Percentiles rank a stretch among this genome's conserved stretches.
Evolutionary conservation across 2,888 invertebrate genomes (phyloP).

Genomic region (Hyppa rectilinea): DNA sequence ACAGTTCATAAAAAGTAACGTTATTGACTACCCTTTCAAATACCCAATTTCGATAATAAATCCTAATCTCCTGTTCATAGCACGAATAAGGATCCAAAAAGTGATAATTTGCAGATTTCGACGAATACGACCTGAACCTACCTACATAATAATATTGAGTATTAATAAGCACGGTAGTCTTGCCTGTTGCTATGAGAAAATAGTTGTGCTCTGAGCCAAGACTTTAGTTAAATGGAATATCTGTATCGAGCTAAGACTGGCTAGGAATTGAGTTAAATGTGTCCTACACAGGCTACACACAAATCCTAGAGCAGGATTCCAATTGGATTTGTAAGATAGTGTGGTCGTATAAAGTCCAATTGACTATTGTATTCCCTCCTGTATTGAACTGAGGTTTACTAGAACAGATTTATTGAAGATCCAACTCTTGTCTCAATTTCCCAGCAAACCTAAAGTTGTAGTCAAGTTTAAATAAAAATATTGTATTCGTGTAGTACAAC

Average conservation of each 20-base stretch:
- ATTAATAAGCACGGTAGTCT: too few relatives aligned
- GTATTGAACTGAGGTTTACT: slow-evolving; percentile 7
- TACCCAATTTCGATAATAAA: too few relatives aligned
- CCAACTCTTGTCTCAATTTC: background rate
- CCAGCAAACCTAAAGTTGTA: background rate
- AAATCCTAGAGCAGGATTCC: slow-evolving; percentile 14
- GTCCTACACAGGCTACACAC: slow-evolving; percentile 13
- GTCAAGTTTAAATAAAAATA: background rate
- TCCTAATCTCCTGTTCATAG: background rate
- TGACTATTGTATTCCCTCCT: slow-evolving; percentile 12
- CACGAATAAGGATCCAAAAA: background rate
- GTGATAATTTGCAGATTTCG: background rate
- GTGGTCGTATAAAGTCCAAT: background rate
- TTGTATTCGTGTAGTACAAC: background rate
- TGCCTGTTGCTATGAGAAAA: background rate
- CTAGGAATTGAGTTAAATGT: slow-evolving; percentile 47
- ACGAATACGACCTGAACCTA: background rate
- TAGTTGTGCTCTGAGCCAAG: slow-evolving; percentile 12
- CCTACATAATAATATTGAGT: background rate
- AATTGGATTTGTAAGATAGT: slow-evolving; percentile 5
- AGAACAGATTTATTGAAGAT: background rate
- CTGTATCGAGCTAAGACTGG: slow-evolving; percentile 27
- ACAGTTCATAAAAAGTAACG: too few relatives aligned
- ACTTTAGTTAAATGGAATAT: slow-evolving; percentile 32
- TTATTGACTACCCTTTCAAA: too few relatives aligned